phyloP scores from a whole-genome alignment of 2,797 vertebrate species.

The Scolopax rusticola region DNA sequence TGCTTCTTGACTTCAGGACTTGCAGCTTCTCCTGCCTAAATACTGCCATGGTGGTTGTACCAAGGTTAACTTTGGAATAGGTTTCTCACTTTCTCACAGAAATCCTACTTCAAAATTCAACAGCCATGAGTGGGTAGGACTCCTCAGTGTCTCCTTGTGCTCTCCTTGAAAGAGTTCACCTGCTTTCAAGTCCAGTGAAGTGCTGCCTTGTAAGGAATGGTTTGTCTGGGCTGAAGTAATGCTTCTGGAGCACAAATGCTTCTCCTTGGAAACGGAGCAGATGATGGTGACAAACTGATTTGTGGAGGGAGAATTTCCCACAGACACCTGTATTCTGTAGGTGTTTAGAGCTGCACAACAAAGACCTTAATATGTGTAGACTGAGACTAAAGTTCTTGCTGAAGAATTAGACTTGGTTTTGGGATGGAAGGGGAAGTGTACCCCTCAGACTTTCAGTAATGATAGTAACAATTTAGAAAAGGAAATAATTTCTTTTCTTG shows the following conservation, averaged over 20 bases:
- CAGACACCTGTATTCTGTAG: neutral
- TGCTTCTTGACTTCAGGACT: neutral
- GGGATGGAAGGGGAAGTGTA: neutral
- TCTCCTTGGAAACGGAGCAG: neutral
- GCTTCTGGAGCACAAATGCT: neutral
- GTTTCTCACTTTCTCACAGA: neutral
- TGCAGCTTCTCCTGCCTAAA: neutral
- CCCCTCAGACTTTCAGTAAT: neutral
- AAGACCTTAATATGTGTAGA: neutral
- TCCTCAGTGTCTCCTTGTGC: neutral
- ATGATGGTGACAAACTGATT: neutral
- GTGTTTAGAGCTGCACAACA: neutral
- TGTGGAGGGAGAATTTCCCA: neutral
- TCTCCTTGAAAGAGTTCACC: neutral
- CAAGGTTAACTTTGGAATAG: neutral
- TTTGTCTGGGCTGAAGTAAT: neutral
- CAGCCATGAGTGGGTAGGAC: neutral
- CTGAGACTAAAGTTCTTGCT: neutral
- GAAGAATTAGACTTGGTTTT: neutral
- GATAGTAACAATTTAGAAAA: neutral
- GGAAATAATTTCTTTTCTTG: rapidly evolving
- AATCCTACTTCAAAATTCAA: neutral
- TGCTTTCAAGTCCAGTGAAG: neutral
- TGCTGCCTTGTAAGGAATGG: neutral
- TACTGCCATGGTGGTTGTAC: neutral